phyloP scores from a whole-genome alignment of 2,888 invertebrate genomes.

The Lepidocyrtinus sp. region DNA sequence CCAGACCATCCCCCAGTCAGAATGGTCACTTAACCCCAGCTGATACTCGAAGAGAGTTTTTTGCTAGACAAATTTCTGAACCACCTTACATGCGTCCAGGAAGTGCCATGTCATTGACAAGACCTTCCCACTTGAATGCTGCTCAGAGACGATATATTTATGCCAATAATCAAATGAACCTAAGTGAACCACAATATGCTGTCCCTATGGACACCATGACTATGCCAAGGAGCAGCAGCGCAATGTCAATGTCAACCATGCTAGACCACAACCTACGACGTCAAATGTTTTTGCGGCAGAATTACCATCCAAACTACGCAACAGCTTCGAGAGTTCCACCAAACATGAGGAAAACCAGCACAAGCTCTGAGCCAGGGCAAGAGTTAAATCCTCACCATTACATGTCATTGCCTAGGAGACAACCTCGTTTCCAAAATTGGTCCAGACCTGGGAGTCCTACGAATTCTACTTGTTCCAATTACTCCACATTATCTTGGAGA shows the following conservation, averaged over 20 bases:
- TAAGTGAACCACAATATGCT: slow-evolving; percentile 32
- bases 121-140: slow-evolving; percentile 31
- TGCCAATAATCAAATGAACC: slow-evolving; percentile 25
- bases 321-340: slow-evolving; percentile 18
- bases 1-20: slow-evolving; percentile 36
- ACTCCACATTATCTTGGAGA: slow-evolving; percentile 49
- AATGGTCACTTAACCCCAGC: slow-evolving; percentile 20
- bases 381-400: slow-evolving; percentile 23
- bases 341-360: slow-evolving; percentile 31
- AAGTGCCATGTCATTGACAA: slow-evolving; percentile 41
- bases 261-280: slow-evolving; percentile 35
- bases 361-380: slow-evolving; percentile 33
- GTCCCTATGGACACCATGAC: slow-evolving; percentile 20
- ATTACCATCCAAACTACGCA: slow-evolving; percentile 34
- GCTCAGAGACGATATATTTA: slow-evolving; percentile 37
- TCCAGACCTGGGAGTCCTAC: slow-evolving; percentile 49
- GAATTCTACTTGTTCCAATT: slow-evolving; percentile 39
- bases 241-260: slow-evolving; percentile 43
- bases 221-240: slow-evolving; percentile 32
- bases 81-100: slow-evolving; percentile 38
- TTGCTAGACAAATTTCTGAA: slow-evolving; percentile 51
- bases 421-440: slow-evolving; percentile 34
- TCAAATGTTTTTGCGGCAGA: slow-evolving; percentile 33
- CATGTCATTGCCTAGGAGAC: slow-evolving; percentile 42
- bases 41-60: slow-evolving; percentile 41